A percentile compares a stretch with the other conserved stretches of the same genome.
These are phyloP conservation scores for Perognathus longimembris DNA, from an alignment of 2,113 vertebrate genomes.

Conservation along the genomic window DNA sequence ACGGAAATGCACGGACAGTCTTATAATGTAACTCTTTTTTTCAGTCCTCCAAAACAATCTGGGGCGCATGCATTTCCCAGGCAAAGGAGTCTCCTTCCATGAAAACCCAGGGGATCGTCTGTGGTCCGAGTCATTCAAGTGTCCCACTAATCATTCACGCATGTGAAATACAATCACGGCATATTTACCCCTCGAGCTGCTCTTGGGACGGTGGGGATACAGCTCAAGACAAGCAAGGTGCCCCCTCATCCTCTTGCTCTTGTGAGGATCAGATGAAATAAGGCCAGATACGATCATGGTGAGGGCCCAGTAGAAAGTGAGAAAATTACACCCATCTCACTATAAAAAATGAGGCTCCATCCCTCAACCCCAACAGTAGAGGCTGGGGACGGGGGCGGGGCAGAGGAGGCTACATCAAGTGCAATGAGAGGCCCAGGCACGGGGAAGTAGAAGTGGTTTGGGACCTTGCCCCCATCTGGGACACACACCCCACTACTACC, in stretches of 20 bases:
- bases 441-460: too few relatives aligned
- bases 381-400: too few relatives aligned
- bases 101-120: not conserved
- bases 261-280: not conserved
- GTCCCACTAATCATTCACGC: not conserved
- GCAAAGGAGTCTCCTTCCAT: not conserved
- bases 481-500: too few relatives aligned
- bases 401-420: not conserved
- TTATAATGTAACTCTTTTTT: not conserved
- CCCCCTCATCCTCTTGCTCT: not conserved
- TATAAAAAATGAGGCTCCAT: not conserved
- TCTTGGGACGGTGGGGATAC: too few relatives aligned
- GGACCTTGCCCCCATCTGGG: fast-evolving
- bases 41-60: not conserved
- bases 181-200: not conserved
- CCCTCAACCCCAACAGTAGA: too few relatives aligned
- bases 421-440: not conserved
- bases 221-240: not conserved
- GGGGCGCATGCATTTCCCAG: not conserved
- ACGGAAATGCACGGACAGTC: not conserved
- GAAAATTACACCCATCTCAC: fast-evolving
- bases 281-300: fast-evolving
- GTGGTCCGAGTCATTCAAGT: not conserved
- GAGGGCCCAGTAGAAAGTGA: fast-evolving
- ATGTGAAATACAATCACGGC: not conserved